Evolutionary conservation across 2,888 invertebrate species (phyloP).

Genomic region (Lepidochitona cinerea): DNA sequence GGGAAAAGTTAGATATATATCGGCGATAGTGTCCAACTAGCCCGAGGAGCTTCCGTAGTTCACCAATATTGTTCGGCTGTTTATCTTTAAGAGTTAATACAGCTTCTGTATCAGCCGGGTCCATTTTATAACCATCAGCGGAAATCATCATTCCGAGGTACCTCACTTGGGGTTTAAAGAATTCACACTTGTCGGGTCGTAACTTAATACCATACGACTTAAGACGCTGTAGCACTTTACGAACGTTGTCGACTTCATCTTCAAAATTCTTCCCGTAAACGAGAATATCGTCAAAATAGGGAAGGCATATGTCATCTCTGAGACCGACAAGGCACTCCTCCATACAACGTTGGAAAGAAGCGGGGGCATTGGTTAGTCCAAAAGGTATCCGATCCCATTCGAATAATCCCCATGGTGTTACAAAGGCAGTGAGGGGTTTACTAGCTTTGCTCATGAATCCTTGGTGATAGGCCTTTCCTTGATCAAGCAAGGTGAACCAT

Average conservation of each 20-base stretch:
- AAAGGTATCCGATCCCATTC: conserved; percentile 28
- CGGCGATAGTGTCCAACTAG: conserved; percentile 1
- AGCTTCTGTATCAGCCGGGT: background rate
- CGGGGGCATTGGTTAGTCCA: conserved; percentile 25
- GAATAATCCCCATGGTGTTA: conserved; percentile 23
- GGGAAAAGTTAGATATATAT: background rate
- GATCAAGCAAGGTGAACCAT: conserved; percentile 27
- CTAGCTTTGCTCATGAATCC: conserved; percentile 18
- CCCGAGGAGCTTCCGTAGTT: conserved; percentile 5
- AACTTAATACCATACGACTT: background rate
- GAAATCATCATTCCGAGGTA: conserved; percentile 10
- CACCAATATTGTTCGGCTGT: background rate
- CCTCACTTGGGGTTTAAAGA: background rate
- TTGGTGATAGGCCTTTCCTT: conserved; percentile 28
- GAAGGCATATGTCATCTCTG: conserved; percentile 17
- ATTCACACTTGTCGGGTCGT: background rate
- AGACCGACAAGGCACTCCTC: conserved; percentile 11
- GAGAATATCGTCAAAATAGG: conserved; percentile 16
- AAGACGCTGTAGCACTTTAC: conserved; percentile 7
- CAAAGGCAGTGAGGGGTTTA: conserved; percentile 26
- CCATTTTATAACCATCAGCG: background rate
- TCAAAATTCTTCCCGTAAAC: conserved; percentile 7
- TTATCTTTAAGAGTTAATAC: background rate
- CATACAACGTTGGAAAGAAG: conserved; percentile 14
- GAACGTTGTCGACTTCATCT: conserved; percentile 3